These are phyloP conservation scores for Aspidiotus rigidus DNA, from an alignment of 2,888 invertebrate genomes.

Conservation along the genomic window DNA sequence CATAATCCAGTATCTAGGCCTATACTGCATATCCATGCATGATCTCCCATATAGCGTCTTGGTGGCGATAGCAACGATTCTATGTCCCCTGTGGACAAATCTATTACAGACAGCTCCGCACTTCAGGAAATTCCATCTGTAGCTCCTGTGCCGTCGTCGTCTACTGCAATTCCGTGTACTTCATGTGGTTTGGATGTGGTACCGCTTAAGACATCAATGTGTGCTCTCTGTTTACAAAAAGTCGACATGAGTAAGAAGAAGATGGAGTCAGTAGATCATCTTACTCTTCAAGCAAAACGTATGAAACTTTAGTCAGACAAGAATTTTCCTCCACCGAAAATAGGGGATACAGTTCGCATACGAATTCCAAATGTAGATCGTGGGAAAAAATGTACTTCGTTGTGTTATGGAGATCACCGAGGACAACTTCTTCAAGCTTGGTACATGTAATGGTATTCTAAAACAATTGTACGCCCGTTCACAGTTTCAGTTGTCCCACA, in stretches of 20 bases:
- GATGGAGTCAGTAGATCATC: neutral
- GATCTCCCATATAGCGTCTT: no score
- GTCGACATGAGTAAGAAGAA: neutral
- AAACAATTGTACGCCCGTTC: no score
- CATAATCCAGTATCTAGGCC: neutral
- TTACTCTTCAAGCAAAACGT: neutral
- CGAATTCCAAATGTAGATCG: no score
- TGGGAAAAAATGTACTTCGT: no score
- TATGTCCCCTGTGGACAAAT: neutral
- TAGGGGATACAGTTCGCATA: no score
- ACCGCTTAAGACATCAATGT: neutral
- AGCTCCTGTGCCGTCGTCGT: neutral
- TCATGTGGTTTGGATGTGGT: neutral
- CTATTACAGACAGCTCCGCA: neutral
- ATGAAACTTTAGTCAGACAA: neutral
- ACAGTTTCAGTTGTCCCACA: no score
- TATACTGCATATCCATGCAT: neutral
- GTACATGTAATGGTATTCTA: no score
- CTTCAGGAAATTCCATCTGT: neutral
- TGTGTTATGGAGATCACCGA: no score
- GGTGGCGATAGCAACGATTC: neutral
- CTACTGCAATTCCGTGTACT: neutral
- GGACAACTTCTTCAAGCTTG: no score
- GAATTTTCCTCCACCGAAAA: neutral
- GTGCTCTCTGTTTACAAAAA: neutral